These are phyloP conservation scores for Montipora capricornis DNA, from an alignment of 64 coral and sea anemone species.

Conservation along the genomic window DNA sequence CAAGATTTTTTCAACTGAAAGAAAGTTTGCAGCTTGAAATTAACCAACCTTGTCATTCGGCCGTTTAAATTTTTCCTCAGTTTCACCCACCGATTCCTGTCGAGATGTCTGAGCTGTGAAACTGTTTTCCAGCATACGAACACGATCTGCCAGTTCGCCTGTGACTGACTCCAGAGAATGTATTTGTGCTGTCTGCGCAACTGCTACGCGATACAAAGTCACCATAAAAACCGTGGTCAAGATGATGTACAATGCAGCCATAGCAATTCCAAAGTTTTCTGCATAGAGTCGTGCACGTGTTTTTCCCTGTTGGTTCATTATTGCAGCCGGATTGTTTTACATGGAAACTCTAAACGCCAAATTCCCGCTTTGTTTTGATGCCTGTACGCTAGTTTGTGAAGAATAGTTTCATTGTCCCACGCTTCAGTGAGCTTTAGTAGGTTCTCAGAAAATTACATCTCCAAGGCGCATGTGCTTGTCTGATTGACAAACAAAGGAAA, in stretches of 20 bases:
- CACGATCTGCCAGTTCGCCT: conserved; percentile 21
- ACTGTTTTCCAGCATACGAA: conserved; percentile 51
- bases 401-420: conserved; percentile 25
- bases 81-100: conserved; percentile 14
- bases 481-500: conserved; percentile 39
- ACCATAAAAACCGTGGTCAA: conserved; percentile 43
- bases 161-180: conserved; percentile 42
- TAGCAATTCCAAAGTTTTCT: not conserved
- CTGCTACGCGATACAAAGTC: conserved; percentile 13
- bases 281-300: conserved; percentile 7
- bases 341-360: conserved; percentile 18
- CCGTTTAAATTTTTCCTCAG: conserved; percentile 22
- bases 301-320: conserved; percentile 12
- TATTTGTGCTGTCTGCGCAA: conserved; percentile 55
- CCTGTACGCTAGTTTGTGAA: not conserved
- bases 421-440: conserved; percentile 62
- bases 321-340: not conserved
- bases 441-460: conserved; percentile 55
- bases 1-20: not conserved
- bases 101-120: conserved; percentile 33
- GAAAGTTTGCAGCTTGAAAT: not conserved
- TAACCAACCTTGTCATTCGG: conserved; percentile 7
- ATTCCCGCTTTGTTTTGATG: not conserved
- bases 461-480: conserved; percentile 45
- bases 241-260: conserved; percentile 32